These are phyloP conservation scores for Eupithecia subumbrata DNA, from an alignment of 2,888 invertebrate genomes.

Conservation along the genomic window DNA sequence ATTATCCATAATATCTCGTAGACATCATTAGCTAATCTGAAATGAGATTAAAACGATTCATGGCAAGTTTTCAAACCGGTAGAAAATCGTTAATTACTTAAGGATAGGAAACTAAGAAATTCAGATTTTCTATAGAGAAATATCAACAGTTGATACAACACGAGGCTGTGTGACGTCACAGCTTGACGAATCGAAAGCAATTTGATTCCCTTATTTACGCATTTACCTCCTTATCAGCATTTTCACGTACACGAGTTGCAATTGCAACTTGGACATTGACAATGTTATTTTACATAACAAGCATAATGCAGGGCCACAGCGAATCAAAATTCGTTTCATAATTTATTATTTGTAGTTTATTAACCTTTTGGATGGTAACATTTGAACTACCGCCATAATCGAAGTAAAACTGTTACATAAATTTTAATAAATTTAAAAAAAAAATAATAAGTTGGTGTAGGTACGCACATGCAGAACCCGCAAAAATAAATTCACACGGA, in stretches of 20 bases:
- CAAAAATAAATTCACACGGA: slow-evolving; percentile 7
- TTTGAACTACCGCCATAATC: neutral
- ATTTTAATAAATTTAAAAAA: too few relatives aligned
- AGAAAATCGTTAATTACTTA: neutral
- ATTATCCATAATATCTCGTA: too few relatives aligned
- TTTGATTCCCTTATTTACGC: slow-evolving; percentile 29
- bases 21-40: too few relatives aligned
- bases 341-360: neutral
- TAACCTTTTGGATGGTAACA: neutral
- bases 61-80: neutral
- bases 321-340: neutral
- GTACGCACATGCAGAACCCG: neutral
- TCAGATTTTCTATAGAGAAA: neutral
- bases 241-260: slow-evolving; percentile 24
- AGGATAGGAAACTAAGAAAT: neutral
- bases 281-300: slow-evolving; percentile 13
- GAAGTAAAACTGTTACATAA: neutral
- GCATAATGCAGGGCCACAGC: neutral
- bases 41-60: neutral
- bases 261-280: slow-evolving; percentile 10
- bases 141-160: slow-evolving; percentile 4
- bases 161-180: slow-evolving; percentile 27
- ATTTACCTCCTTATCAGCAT: slow-evolving; percentile 26
- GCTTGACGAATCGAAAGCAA: slow-evolving; percentile 30
- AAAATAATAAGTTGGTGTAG: neutral